These are phyloP conservation scores for Leptobrachium leishanense DNA, from an alignment of 2,113 vertebrate species.

Conservation along the genomic window DNA sequence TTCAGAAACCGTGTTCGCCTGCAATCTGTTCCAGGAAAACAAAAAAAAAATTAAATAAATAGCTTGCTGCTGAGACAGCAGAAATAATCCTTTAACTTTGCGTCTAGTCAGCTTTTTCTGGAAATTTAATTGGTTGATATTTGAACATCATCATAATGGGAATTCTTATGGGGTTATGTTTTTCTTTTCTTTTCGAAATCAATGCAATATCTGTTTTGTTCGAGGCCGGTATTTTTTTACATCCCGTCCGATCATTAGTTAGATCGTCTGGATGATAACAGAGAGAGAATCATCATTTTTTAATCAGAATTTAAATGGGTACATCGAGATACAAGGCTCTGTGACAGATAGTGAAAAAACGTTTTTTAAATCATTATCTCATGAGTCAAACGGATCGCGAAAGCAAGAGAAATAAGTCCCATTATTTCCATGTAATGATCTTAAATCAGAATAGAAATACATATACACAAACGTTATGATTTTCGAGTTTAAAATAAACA, in stretches of 20 bases:
- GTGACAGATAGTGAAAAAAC: conserved; percentile 33
- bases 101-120: conserved; percentile 54
- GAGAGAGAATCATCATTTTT: conserved; percentile 44
- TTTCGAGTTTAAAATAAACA: too few species aligned
- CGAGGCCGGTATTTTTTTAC: neutral
- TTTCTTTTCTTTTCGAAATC: conserved; percentile 52
- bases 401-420: too few species aligned
- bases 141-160: conserved; percentile 56
- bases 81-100: conserved; percentile 58
- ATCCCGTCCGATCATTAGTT: conserved; percentile 47
- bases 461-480: too few species aligned
- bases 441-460: too few species aligned
- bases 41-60: conserved; percentile 18
- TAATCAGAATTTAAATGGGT: conserved; percentile 23
- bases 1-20: conserved; percentile 61
- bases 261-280: conserved; percentile 47
- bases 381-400: neutral
- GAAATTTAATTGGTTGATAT: conserved; percentile 58
- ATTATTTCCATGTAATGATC: too few species aligned
- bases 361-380: conserved; percentile 14
- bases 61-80: conserved; percentile 51
- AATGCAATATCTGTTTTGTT: conserved; percentile 46
- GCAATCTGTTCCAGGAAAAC: conserved; percentile 60
- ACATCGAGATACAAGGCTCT: conserved; percentile 37
- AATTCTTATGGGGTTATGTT: conserved; percentile 53